Evolutionary conservation across 2,888 invertebrate species (phyloP).

Genomic region (Sipha maydis): DNA sequence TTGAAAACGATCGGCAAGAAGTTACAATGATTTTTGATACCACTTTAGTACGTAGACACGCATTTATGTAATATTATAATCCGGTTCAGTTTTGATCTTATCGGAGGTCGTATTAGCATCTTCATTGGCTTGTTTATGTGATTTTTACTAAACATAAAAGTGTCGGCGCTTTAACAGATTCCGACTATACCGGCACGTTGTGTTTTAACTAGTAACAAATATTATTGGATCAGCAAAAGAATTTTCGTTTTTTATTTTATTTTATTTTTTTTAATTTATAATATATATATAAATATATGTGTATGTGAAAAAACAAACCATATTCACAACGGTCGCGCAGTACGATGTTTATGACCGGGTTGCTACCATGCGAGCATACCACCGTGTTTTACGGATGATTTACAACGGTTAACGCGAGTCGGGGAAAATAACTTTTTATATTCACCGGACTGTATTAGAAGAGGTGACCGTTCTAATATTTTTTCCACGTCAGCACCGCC

Average conservation of each 20-base stretch:
- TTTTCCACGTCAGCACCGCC: neutral
- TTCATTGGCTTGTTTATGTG: conserved; percentile 62
- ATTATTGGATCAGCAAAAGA: conserved; percentile 47
- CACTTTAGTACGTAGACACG: neutral
- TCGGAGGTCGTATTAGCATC: conserved; percentile 58
- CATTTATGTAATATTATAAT: conserved; percentile 5
- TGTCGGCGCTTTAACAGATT: conserved; percentile 57
- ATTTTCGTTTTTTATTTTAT: conserved; percentile 19
- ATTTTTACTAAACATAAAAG: conserved; percentile 61
- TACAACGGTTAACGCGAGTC: conserved; percentile 30
- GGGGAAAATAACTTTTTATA: conserved; percentile 41
- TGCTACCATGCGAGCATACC: conserved; percentile 61
- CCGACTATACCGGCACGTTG: conserved; percentile 36
- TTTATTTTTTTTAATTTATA: neutral
- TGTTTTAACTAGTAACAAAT: conserved; percentile 26
- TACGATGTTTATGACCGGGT: conserved; percentile 57
- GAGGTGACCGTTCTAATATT: neutral
- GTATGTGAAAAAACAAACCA: neutral
- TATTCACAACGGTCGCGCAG: conserved; percentile 31
- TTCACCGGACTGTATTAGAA: neutral
- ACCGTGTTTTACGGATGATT: conserved; percentile 56
- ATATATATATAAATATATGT: neutral
- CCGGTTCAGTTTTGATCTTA: conserved; percentile 55
- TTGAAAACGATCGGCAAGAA: neutral
- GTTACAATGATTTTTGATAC: conserved; percentile 21